These are phyloP conservation scores for Leptoteleia sp. DNA, from an alignment of 1,140 invertebrate species.

Conservation along the genomic window DNA sequence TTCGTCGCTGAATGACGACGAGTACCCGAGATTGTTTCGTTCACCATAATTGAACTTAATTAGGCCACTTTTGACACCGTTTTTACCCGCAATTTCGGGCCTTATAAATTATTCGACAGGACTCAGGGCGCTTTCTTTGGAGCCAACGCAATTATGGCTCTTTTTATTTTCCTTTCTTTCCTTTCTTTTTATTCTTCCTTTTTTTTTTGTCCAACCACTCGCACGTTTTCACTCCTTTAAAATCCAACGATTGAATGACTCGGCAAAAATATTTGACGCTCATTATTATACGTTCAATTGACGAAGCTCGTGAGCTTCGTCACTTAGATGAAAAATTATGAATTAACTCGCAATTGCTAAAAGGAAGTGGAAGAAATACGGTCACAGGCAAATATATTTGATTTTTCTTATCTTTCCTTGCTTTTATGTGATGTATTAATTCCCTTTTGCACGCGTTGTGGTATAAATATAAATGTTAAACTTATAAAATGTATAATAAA, in stretches of 20 bases:
- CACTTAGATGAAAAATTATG: slow-evolving; percentile 22
- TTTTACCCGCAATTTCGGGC: slow-evolving; percentile 15
- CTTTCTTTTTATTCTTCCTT: too few species aligned
- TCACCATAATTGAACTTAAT: slow-evolving; percentile 51
- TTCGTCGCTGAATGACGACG: not conserved
- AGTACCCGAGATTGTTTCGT: slow-evolving; percentile 30
- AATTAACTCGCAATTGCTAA: slow-evolving; percentile 1
- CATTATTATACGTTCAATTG: slow-evolving; percentile 31
- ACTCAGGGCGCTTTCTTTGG: slow-evolving; percentile 46
- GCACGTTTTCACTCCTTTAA: slow-evolving; percentile 66
- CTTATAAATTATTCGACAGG: slow-evolving; percentile 59
- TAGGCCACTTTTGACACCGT: slow-evolving; percentile 33
- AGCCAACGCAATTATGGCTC: slow-evolving; percentile 59
- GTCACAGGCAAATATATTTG: too few species aligned
- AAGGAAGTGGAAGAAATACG: too few species aligned
- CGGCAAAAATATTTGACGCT: slow-evolving; percentile 18
- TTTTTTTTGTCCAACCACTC: too few species aligned
- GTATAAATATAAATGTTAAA: too few species aligned
- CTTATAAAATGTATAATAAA: too few species aligned
- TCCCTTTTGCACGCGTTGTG: too few species aligned
- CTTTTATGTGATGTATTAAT: too few species aligned
- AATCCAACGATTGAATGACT: slow-evolving; percentile 35
- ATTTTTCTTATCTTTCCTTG: too few species aligned
- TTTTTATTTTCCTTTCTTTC: too few species aligned
- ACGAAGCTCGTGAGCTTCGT: slow-evolving; percentile 17